phyloP scores from a whole-genome alignment of 2,888 invertebrate species.

The Tromatobia lineatoria region DNA sequence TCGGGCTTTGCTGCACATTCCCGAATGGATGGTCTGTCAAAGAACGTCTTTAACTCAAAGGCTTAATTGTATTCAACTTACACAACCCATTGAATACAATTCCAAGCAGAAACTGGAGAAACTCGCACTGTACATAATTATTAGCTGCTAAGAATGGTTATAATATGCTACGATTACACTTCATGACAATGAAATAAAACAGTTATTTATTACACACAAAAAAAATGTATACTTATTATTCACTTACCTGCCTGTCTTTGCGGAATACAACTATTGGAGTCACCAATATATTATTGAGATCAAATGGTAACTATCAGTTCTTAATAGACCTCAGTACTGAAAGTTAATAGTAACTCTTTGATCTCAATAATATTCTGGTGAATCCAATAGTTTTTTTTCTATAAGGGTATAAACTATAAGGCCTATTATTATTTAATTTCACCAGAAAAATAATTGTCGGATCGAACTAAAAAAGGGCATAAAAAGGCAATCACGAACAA shows the following conservation, averaged over 20 bases:
- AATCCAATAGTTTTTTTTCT: no score
- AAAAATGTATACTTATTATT: background rate
- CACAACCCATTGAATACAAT: background rate
- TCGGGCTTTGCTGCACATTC: constrained; percentile 73
- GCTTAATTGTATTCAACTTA: constrained; percentile 44
- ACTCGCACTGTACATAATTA: constrained; percentile 72
- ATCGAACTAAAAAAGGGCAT: no score
- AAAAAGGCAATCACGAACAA: no score
- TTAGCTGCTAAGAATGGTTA: constrained; percentile 64
- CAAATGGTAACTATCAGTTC: no score
- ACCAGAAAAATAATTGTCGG: no score
- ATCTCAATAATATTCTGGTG: no score
- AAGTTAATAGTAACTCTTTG: no score
- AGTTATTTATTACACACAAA: constrained; percentile 74
- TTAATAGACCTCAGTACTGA: no score
- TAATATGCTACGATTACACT: constrained; percentile 39
- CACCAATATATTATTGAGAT: no score
- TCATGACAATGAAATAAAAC: constrained; percentile 73
- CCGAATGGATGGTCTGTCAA: constrained; percentile 73
- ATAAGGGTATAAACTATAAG: no score
- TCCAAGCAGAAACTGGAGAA: constrained; percentile 1
- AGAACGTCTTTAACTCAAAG: constrained; percentile 68
- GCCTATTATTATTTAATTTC: background rate
- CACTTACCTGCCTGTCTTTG: no score
- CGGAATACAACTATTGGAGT: no score